Evolutionary conservation across 2,113 vertebrate genomes (phyloP).

Genomic region (Bolborhynchus lineola): DNA sequence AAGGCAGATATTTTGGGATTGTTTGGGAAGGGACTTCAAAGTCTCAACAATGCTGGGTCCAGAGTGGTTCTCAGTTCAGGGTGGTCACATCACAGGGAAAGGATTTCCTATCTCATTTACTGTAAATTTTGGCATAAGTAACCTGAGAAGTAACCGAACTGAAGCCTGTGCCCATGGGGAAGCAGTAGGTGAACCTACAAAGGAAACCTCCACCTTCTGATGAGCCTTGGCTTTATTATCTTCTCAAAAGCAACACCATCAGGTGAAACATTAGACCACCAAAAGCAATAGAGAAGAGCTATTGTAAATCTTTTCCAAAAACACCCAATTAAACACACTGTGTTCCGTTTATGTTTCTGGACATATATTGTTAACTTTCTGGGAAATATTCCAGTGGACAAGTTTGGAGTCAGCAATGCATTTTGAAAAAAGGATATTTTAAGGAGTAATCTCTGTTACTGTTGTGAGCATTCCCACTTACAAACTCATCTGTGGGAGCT

Average conservation of each 20-base stretch:
- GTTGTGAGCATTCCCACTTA: background rate
- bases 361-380: background rate
- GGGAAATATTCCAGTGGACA: background rate
- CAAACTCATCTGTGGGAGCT: background rate
- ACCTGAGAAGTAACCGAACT: background rate
- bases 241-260: background rate
- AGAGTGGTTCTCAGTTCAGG: background rate
- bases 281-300: background rate
- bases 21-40: background rate
- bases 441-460: background rate
- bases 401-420: background rate
- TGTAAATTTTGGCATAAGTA: background rate
- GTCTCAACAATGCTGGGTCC: background rate
- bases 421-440: background rate
- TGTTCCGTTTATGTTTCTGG: background rate
- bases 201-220: background rate
- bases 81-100: background rate
- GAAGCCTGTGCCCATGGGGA: background rate
- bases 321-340: background rate
- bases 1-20: background rate
- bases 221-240: background rate
- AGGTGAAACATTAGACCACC: background rate
- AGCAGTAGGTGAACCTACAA: background rate
- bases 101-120: background rate
- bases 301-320: background rate